Base-by-base conservation (phyloP, 2,888 invertebrate genomes). In the Heteropelma amictum region DNA sequence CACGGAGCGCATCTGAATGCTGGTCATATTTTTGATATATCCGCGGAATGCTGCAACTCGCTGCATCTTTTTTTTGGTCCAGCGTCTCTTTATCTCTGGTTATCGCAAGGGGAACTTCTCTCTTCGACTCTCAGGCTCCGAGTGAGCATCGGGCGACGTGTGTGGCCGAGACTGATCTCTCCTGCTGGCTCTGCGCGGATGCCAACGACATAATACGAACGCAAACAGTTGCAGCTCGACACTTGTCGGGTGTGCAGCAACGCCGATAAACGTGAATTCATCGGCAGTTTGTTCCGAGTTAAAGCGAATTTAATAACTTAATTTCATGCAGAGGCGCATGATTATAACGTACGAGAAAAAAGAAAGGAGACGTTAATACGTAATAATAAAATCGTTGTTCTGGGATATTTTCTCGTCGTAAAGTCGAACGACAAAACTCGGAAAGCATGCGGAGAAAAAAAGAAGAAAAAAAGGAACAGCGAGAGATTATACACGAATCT, bases 11-110 rank as follows among this genome's bases (percentile, higher is more conserved):
- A 75, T 70, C 60, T 60, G 54, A 56, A 53, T 49, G 54, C 83
- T n/a, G n/a, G n/a, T n/a, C n/a, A 83, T 84, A 83, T 83, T 80
- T 84, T 84, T 85, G 83, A 82, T 84, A 72, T 70, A 68, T 83
- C 80, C 79, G 80, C 79, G 71, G 71, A 67, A 42, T 69, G 40
- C 77, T 72, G 70, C 73, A 78, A 53, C 75, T 72, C 75, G 28
- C 51, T 38, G 49, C 45, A 17, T 53, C 45, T 60, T 53, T 61
- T 47, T 64, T 42, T 30, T 30, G n/a, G 33, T 53, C 28, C 67
- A 17, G 33, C 58, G 35, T 58, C 58, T 26, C 45, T 30, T 42
- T 40, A 49, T 51, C 35, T 38, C 12, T 23, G 35, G 64, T 56
- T 64, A 49, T 38, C 56, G 23, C 12, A 35, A 35, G 5, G 19